Evolutionary conservation across 2,888 invertebrate genomes (phyloP).

Genomic region (Caenorhabditis macrosperma): DNA sequence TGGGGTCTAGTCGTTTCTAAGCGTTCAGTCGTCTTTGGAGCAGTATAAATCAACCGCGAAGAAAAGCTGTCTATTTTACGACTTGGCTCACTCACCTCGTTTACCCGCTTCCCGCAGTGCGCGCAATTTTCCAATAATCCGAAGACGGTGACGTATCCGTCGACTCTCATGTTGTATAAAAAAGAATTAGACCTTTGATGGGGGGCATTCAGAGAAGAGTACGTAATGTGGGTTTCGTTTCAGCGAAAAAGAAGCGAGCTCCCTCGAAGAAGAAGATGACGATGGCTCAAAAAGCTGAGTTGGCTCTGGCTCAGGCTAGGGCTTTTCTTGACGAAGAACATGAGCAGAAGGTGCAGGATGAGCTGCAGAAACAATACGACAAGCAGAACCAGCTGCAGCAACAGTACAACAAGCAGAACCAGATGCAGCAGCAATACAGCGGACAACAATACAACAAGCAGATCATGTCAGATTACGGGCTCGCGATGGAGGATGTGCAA

Average conservation of each 20-base stretch:
- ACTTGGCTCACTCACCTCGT: slow-evolving; percentile 15
- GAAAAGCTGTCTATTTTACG: slow-evolving; percentile 22
- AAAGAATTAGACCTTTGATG: no score
- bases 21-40: not conserved
- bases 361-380: no score
- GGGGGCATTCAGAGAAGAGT: no score
- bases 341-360: no score
- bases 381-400: no score
- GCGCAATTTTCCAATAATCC: slow-evolving; percentile 34
- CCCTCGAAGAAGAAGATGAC: slow-evolving; percentile 19
- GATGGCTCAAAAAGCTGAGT: not conserved
- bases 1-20: not conserved
- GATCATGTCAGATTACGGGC: no score
- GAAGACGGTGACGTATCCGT: slow-evolving; percentile 12
- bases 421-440: no score
- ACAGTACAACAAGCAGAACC: no score
- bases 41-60: not conserved
- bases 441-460: no score
- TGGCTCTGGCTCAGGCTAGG: not conserved
- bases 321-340: no score
- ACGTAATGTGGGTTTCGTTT: not conserved
- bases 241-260: slow-evolving; percentile 17
- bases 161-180: no score
- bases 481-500: no score
- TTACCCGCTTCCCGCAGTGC: slow-evolving; percentile 20